Evolutionary conservation across 35 echinoderm and acorn worm genomes (phyloP), one percentile per base, ranked within the genome.

Genomic region (Diadema setosum): DNA sequence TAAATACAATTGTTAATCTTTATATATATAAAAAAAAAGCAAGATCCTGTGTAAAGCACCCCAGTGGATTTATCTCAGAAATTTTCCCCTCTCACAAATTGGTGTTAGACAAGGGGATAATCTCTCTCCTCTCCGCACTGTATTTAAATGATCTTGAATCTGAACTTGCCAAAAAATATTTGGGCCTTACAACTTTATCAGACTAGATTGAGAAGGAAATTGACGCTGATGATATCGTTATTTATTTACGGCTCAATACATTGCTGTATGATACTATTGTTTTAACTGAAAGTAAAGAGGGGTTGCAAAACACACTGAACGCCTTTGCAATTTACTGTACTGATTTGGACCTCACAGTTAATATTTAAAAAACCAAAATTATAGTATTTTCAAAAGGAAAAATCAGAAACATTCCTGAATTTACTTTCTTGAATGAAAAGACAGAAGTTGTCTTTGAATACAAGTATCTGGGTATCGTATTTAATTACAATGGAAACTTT

Each of bases 321-420:
- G 21, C 74, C 9, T 37, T 30, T 30, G 20, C 17, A 32, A 37
- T 32, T 4, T 30, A 35, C 20, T 30, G 74, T 21, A 30, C 41
- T 35, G 8, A 80, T 6, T 80, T 26, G 74, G 74, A 80, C 21
- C 74, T 80, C 37, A 36, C 25, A 36, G 74, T 80, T 21, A 80
- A 80, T 39, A 80, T 80, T 39, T 32, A 35, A 5, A 80, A 80
- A 80, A 80, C 74, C 41, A 80, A 80, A 80, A 80, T 80, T 41
- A 35, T 80, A 4, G 37, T 80, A 32, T 80, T 80, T 39, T 80
- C 74, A 20, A 80, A 39, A 39, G 74, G 74, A 29, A 80, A 80
- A 80, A 80, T 80, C 16, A 80, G 74, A 42, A 80, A 80, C 42
- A 26, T 80, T 12, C 35, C 74, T 80, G 39, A 36, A 34, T 80